Evolutionary conservation across 2,113 vertebrate genomes (phyloP).

Genomic region (Phylloscopus whistleri): DNA sequence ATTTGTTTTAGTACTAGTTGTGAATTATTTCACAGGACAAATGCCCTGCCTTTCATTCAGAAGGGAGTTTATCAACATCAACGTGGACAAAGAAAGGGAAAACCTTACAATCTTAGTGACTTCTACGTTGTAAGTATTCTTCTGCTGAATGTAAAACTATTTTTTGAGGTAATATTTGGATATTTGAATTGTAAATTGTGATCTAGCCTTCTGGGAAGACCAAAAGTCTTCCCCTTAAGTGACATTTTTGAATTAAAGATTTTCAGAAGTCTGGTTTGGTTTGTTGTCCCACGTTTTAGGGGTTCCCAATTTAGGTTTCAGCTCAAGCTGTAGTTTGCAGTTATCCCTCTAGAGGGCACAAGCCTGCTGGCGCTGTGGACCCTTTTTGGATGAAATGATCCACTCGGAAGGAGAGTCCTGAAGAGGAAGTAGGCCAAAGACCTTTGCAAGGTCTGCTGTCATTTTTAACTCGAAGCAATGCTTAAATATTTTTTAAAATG

Average conservation of each 20-base stretch:
- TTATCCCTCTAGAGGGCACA: constrained; percentile 17
- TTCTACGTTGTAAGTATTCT: constrained; percentile 72
- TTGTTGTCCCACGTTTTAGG: neutral
- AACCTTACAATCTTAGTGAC: constrained; percentile 69
- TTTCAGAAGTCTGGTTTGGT: neutral
- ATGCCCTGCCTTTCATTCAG: constrained; percentile 78
- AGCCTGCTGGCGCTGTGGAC: neutral
- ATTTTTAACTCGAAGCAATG: neutral
- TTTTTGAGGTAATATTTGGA: neutral
- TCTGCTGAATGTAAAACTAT: neutral
- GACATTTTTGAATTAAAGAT: neutral
- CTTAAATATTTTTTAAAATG: neutral
- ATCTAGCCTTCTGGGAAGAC: neutral
- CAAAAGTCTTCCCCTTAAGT: neutral
- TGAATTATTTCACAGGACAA: constrained; percentile 69
- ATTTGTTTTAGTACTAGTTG: neutral
- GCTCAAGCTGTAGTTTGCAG: neutral
- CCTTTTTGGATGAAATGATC: neutral
- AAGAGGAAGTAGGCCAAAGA: neutral
- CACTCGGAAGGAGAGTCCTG: neutral
- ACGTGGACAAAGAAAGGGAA: constrained; percentile 66
- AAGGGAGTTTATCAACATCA: constrained; percentile 75
- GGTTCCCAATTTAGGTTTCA: neutral
- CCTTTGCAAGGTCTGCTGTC: neutral
- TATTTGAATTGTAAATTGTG: neutral